Base-by-base conservation (phyloP, 2,888 invertebrate genomes). In the Drosophila rellima region DNA sequence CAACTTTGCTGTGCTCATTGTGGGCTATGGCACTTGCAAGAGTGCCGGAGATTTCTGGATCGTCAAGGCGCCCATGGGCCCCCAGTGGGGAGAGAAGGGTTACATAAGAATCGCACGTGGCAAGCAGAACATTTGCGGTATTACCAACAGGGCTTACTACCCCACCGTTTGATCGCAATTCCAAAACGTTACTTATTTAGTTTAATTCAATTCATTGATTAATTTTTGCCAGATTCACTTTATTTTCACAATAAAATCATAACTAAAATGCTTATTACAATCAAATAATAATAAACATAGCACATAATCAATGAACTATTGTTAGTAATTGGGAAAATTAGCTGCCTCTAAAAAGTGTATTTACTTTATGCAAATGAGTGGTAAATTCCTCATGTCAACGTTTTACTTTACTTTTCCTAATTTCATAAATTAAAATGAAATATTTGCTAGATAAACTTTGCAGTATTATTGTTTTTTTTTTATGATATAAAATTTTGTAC, bases 101-200 rank as follows among this genome's bases (percentile, higher is more conserved):
- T 73, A 73, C 42, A 4, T 73, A 13, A 45, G 7, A 20, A 37
- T 73, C 4, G 77, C 57, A 0, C 77, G 73, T 3, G 76, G 76
- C 33, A 55, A 18, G 63, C n/a, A 26, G 0, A 73, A 73, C 18
- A 40, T 55, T 1, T 73, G 73, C 42, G 73, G 73, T 23, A 76
- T 73, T 13, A 4, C 64, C 18, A 76, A 76, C 47, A 39, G 29
- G 13, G 59, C 13, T 2, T 63, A 35, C 15, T 75, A 5, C 17
- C 57, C 76, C 6, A 7, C n/a, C 7, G 3, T 47, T 6, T 57
- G 29, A 47, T 17, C 11, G n/a, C 13, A 7, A 8, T 26, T 26
- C 26, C 2, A 0, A n/a, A 52, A 5, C 26, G 26, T 26, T 26
- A 2, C 26, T 31, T 37, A 8, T 17, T 26, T 47, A 17, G 33